Evolutionary conservation across 2,113 vertebrate species (phyloP).

Genomic region (Piaya cayana): DNA sequence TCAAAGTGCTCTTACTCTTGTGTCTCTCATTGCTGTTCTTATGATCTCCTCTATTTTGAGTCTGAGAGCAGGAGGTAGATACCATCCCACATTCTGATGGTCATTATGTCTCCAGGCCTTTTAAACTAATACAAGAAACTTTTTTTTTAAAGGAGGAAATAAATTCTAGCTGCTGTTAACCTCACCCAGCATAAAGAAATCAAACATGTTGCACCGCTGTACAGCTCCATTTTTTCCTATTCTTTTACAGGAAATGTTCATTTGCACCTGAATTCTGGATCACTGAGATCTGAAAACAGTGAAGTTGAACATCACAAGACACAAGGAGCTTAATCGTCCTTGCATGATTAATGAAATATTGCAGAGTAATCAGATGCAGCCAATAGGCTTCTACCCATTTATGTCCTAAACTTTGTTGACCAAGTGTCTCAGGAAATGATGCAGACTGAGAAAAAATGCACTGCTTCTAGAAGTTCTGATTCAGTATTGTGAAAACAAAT

Average conservation of each 20-base stretch:
- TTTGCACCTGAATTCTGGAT: too few species aligned
- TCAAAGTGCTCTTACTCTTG: background rate
- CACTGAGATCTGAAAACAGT: too few species aligned
- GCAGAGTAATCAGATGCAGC: background rate
- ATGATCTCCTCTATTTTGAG: background rate
- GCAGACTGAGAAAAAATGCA: background rate
- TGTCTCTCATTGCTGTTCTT: background rate
- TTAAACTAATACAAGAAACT: background rate
- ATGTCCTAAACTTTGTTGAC: background rate
- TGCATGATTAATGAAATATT: background rate
- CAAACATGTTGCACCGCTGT: background rate
- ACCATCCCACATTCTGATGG: background rate
- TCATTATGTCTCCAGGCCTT: fast-evolving
- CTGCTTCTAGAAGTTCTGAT: background rate
- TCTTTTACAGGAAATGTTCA: background rate
- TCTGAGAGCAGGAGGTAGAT: background rate
- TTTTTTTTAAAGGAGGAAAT: background rate
- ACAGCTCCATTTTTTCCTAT: background rate
- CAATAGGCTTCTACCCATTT: background rate
- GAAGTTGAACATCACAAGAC: too few species aligned
- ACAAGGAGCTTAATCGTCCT: too few species aligned
- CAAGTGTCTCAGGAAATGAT: background rate
- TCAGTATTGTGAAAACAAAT: background rate
- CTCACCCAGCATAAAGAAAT: background rate
- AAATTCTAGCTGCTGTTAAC: background rate